These are phyloP conservation scores for Apodemus agrarius DNA, from an alignment of 2,797 vertebrate genomes.

Conservation along the genomic window DNA sequence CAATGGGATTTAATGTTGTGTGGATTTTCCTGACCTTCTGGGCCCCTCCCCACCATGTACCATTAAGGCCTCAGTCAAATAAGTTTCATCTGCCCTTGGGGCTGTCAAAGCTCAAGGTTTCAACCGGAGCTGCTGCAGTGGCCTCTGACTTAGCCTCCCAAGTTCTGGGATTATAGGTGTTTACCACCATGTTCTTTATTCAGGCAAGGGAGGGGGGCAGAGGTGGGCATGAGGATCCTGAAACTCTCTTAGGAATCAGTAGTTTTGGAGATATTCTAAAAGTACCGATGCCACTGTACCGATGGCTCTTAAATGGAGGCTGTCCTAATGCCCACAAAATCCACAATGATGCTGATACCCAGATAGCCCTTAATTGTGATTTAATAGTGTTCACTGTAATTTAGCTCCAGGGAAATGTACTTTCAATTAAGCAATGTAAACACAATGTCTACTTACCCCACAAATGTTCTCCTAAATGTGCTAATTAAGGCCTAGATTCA, in stretches of 20 bases:
- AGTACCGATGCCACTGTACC: not conserved
- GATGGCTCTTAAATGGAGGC: slow-evolving; percentile 27
- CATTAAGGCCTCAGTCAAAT: not conserved
- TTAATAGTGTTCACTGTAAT: slow-evolving; percentile 83
- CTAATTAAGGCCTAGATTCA: slow-evolving; percentile 68
- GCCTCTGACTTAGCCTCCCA: not conserved
- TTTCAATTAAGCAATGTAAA: slow-evolving; percentile 85
- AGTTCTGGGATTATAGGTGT: not conserved
- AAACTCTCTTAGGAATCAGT: not conserved
- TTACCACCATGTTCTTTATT: not conserved
- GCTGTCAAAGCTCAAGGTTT: not conserved
- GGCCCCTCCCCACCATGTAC: not conserved
- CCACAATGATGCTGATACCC: slow-evolving; percentile 73
- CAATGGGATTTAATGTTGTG: not conserved
- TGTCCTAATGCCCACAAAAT: slow-evolving; percentile 33
- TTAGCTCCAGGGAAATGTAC: slow-evolving; percentile 81
- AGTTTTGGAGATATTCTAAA: slow-evolving; percentile 7
- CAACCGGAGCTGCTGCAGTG: not conserved
- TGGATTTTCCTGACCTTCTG: not conserved
- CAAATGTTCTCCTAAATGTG: slow-evolving; percentile 80
- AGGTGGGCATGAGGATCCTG: not conserved
- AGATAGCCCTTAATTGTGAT: slow-evolving; percentile 83
- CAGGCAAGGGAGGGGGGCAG: not conserved
- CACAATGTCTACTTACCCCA: slow-evolving; percentile 78
- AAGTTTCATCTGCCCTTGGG: not conserved